These are phyloP conservation scores for Phrynocephalus guinanensis DNA, from an alignment of 2,797 vertebrate species.

Conservation along the genomic window DNA sequence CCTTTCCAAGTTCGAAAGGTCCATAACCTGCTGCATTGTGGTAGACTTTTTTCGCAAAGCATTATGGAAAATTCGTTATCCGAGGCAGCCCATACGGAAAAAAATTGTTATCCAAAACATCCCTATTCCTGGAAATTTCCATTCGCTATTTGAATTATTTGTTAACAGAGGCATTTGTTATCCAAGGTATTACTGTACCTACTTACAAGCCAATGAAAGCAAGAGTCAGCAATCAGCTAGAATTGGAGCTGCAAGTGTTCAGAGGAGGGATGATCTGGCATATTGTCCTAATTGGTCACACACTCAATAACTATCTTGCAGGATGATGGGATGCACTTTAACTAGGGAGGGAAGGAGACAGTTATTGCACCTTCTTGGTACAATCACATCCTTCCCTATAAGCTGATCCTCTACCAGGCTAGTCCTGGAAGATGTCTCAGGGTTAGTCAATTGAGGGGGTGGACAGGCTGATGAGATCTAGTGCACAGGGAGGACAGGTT, in stretches of 20 bases:
- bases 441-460: background rate
- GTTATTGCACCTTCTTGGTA: background rate
- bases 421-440: background rate
- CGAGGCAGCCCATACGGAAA: no score
- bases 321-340: background rate
- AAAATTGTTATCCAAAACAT: no score
- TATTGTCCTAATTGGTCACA: background rate
- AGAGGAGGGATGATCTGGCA: background rate
- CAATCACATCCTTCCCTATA: no score
- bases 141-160: no score
- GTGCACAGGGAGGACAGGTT: background rate
- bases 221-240: background rate
- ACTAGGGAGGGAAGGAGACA: background rate
- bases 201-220: background rate
- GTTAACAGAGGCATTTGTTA: no score
- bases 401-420: background rate
- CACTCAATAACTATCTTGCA: background rate
- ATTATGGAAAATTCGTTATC: no score
- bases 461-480: background rate
- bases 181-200: no score
- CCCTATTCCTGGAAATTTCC: no score
- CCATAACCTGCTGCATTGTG: no score
- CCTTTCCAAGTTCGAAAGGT: no score
- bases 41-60: no score
- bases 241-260: no score